These are phyloP conservation scores for Salvelinus namaycush DNA, from an alignment of 2,113 vertebrate species.

Conservation along the genomic window DNA sequence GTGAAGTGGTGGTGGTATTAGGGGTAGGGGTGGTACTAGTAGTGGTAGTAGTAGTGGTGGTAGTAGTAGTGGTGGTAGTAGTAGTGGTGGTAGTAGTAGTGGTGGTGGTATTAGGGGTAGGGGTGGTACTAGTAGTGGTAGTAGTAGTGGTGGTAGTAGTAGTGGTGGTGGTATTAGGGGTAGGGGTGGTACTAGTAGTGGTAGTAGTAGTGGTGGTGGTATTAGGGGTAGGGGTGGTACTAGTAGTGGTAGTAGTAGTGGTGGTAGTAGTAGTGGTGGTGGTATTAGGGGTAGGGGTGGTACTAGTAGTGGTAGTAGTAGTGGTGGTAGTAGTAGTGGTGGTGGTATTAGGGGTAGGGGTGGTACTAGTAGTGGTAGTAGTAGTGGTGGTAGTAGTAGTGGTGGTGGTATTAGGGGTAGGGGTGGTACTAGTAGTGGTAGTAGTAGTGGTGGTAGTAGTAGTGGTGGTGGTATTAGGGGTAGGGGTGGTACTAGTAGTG, in stretches of 20 bases:
- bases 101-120: rapidly evolving
- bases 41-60: rapidly evolving
- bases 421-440: too few relatives aligned
- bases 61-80: rapidly evolving
- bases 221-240: rapidly evolving
- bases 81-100: rapidly evolving
- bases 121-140: rapidly evolving
- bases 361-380: rapidly evolving
- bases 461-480: too few relatives aligned
- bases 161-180: rapidly evolving
- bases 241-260: rapidly evolving
- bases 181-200: rapidly evolving
- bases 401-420: rapidly evolving
- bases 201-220: rapidly evolving
- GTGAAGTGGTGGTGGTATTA: too few relatives aligned
- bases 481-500: too few relatives aligned
- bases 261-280: rapidly evolving
- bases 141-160: rapidly evolving
- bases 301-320: rapidly evolving
- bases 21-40: rapidly evolving
- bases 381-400: rapidly evolving
- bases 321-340: rapidly evolving
- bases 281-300: rapidly evolving
- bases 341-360: rapidly evolving
- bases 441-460: too few relatives aligned